A percentile compares a stretch with the other conserved stretches of the same genome.
These are phyloP conservation scores for Pithys albifrons DNA, from an alignment of 2,113 vertebrate genomes.

Conservation along the genomic window DNA sequence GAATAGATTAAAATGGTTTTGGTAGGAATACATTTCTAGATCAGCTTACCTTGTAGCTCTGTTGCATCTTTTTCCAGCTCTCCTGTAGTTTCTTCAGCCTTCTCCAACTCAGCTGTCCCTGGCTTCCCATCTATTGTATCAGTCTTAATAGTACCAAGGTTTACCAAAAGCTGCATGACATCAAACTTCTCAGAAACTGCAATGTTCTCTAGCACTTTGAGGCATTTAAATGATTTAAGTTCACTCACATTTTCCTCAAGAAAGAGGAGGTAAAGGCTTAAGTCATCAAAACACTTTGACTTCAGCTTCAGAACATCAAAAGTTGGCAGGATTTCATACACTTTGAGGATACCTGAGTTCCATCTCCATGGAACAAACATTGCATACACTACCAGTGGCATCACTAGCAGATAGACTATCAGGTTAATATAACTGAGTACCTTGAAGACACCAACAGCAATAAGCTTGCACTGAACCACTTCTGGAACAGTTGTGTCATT, in stretches of 20 bases:
- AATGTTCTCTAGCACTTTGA: conserved; percentile 92
- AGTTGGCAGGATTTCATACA: conserved; percentile 89
- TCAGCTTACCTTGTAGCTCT: conserved; percentile 72
- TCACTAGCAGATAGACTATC: conserved; percentile 80
- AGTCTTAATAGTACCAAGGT: conserved; percentile 87
- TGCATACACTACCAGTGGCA: conserved; percentile 81
- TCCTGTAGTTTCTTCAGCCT: background rate
- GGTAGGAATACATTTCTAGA: background rate
- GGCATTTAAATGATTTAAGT: conserved; percentile 93
- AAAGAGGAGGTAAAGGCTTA: conserved; percentile 93
- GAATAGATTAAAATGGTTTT: background rate
- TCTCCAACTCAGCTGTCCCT: background rate
- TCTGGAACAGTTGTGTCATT: conserved; percentile 82
- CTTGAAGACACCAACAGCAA: conserved; percentile 90
- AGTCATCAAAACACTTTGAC: conserved; percentile 83
- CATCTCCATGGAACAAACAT: conserved; percentile 82
- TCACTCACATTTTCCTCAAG: conserved; percentile 92
- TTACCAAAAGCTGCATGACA: conserved; percentile 84
- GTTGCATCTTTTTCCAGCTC: background rate
- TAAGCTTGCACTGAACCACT: conserved; percentile 89
- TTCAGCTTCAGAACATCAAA: conserved; percentile 83
- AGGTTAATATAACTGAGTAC: conserved; percentile 92
- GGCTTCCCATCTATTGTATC: conserved; percentile 83
- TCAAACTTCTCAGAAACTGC: conserved; percentile 83
- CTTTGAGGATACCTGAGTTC: conserved; percentile 81